These are phyloP conservation scores for Tapirus terrestris DNA, from an alignment of 2,113 vertebrate species.

Conservation along the genomic window DNA sequence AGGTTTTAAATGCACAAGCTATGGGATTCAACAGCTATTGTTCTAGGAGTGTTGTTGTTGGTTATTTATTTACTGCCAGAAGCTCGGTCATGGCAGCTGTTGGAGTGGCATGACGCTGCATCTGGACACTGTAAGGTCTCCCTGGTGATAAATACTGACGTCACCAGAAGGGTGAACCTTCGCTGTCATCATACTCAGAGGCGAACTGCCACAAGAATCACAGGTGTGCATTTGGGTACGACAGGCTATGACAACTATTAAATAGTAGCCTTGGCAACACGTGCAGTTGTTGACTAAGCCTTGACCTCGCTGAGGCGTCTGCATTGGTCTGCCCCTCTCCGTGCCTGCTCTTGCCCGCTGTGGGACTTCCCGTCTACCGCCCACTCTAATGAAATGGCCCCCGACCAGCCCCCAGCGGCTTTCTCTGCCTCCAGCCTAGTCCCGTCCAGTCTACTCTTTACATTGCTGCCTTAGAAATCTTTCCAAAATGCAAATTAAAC, in stretches of 20 bases:
- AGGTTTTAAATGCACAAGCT: neutral
- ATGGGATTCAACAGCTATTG: neutral
- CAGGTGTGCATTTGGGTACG: fast-evolving
- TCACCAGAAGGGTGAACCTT: neutral
- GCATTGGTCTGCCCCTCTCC: fast-evolving
- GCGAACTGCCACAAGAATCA: fast-evolving
- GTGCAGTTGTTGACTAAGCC: fast-evolving
- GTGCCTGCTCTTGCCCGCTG: no score
- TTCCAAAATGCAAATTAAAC: neutral
- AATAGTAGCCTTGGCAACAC: fast-evolving
- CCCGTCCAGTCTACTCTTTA: neutral
- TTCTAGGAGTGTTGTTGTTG: fast-evolving
- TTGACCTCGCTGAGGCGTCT: fast-evolving
- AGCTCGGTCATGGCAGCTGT: fast-evolving
- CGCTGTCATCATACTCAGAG: fast-evolving
- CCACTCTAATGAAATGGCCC: fast-evolving
- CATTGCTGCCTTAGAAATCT: no score
- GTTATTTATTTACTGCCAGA: neutral
- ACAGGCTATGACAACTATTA: fast-evolving
- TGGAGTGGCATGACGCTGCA: fast-evolving
- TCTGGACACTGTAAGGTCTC: neutral
- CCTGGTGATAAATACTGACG: fast-evolving
- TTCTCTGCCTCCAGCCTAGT: neutral
- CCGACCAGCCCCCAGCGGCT: no score
- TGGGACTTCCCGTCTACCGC: neutral